Evolutionary conservation across 2,888 invertebrate genomes (phyloP).

Genomic region (Odontomyia ornata): DNA sequence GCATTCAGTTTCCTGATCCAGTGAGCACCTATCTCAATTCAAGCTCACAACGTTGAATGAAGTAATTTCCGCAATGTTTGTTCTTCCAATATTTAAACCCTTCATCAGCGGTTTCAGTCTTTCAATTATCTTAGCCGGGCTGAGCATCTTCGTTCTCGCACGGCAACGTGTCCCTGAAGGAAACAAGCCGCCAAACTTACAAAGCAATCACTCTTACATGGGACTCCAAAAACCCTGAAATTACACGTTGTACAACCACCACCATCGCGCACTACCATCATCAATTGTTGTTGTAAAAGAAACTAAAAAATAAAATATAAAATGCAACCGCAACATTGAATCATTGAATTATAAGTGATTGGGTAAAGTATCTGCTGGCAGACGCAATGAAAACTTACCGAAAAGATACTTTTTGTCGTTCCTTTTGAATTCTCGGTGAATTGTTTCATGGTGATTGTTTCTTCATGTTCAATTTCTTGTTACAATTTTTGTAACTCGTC

Average conservation of each 20-base stretch:
- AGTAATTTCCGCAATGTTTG: neutral
- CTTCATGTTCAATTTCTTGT: slow-evolving; percentile 23
- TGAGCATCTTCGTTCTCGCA: neutral
- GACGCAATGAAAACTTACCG: neutral
- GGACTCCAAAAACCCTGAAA: neutral
- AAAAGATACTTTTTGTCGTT: neutral
- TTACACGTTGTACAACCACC: neutral
- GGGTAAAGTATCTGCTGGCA: neutral
- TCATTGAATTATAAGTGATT: slow-evolving; percentile 2
- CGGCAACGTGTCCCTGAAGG: neutral
- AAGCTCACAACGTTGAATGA: neutral
- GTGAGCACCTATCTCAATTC: neutral
- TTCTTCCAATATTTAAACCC: neutral
- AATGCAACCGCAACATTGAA: neutral
- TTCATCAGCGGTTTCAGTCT: neutral
- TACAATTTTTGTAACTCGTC: slow-evolving; percentile 14
- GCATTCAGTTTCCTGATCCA: neutral
- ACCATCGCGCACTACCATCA: neutral
- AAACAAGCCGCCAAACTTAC: neutral
- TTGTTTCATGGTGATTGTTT: neutral
- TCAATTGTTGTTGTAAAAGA: neutral
- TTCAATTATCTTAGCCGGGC: slow-evolving; percentile 18
- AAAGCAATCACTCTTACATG: neutral
- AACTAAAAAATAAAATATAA: neutral
- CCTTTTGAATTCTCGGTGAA: neutral